A percentile compares a stretch with the other conserved stretches of the same genome.
Conservation (phyloP, 1,140 invertebrate species). For the Metopolophium dirhodum region DNA sequence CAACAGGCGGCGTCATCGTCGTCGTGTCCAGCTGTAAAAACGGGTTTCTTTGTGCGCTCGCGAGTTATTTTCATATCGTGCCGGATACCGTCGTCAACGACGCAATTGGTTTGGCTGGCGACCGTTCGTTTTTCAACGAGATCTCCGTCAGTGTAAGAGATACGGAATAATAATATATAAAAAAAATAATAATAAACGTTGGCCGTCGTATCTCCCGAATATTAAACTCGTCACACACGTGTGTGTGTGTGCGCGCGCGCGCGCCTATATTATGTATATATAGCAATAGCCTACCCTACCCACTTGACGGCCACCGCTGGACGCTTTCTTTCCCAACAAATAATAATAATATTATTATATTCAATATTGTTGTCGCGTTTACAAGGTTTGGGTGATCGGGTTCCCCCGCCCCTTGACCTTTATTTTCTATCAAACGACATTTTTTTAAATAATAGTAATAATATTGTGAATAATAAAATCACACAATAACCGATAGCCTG, state of each 20-base stretch:
- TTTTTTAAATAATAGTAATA: background rate
- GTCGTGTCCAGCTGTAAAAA: conserved; percentile 35
- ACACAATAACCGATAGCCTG: too few relatives aligned
- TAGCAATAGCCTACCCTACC: background rate
- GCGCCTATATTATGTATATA: background rate
- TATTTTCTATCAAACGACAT: background rate
- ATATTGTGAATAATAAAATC: too few relatives aligned
- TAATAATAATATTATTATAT: background rate
- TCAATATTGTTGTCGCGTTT: background rate
- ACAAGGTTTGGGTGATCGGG: background rate
- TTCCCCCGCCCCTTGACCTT: background rate
- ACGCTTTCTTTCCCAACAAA: background rate
- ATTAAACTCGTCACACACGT: background rate
- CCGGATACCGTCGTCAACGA: conserved; percentile 25
- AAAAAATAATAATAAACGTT: background rate
- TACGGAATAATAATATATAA: background rate
- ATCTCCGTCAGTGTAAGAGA: background rate
- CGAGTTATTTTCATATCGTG: conserved; percentile 45
- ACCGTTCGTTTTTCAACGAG: conserved; percentile 24
- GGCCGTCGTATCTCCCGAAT: background rate
- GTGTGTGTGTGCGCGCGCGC: too few relatives aligned
- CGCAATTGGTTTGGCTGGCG: background rate
- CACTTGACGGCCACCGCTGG: background rate
- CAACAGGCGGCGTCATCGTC: background rate
- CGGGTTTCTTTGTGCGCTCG: conserved; percentile 37